Evolutionary conservation across 2,113 vertebrate species (phyloP).

Genomic region (Stercorarius parasiticus): DNA sequence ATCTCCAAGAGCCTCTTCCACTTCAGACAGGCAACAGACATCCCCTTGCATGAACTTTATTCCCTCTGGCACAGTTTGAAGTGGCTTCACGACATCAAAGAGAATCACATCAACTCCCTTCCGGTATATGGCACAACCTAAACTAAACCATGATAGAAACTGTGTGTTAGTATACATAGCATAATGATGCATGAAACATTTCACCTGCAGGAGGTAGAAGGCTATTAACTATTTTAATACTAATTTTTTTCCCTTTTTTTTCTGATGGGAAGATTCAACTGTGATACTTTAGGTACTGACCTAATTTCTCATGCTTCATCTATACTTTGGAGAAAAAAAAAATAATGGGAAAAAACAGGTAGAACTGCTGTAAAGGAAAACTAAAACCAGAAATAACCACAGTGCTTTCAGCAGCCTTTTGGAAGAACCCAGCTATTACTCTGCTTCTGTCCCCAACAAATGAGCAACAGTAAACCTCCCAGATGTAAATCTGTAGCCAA

Average conservation of each 20-base stretch:
- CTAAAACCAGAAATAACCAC: not conserved
- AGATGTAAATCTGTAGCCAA: not conserved
- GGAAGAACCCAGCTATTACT: not conserved
- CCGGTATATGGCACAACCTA: conserved; percentile 80
- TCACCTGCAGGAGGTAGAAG: not conserved
- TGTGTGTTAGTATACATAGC: not conserved
- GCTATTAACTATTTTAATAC: not conserved
- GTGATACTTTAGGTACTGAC: not conserved
- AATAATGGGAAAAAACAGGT: not conserved
- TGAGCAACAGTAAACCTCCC: not conserved
- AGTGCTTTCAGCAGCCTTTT: not conserved
- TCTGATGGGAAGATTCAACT: not conserved
- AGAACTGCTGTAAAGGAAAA: not conserved
- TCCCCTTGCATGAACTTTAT: conserved; percentile 83
- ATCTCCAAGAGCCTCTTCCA: conserved; percentile 76
- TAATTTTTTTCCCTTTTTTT: not conserved
- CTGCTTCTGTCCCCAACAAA: not conserved
- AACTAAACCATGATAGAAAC: conserved; percentile 71
- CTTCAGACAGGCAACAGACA: conserved; percentile 74
- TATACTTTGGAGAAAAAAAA: not conserved
- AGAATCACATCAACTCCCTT: conserved; percentile 81
- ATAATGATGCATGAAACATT: not conserved
- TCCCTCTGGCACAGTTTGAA: conserved; percentile 73
- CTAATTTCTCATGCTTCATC: not conserved
- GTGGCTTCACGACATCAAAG: conserved; percentile 81